phyloP scores from a whole-genome alignment of 1,140 invertebrate species.

The Sogatella furcifera region DNA sequence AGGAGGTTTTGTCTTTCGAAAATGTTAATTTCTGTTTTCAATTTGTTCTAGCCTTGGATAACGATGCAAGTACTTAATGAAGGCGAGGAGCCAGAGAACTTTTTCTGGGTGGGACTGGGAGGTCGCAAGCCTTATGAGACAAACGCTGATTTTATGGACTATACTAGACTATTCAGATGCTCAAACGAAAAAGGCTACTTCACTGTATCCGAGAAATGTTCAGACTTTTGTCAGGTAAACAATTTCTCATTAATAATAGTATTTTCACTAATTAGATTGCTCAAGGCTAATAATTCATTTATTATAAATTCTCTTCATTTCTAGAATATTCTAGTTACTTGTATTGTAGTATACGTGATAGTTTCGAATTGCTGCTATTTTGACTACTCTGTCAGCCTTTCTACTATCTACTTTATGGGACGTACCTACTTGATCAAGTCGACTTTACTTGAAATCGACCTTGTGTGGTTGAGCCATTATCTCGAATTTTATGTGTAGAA shows the following conservation, averaged over 20 bases:
- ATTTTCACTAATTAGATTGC: too few species aligned
- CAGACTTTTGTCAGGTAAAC: conserved; percentile 95
- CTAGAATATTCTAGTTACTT: too few species aligned
- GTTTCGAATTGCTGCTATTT: too few species aligned
- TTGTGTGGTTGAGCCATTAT: too few species aligned
- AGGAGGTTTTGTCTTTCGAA: background rate
- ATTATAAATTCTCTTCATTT: too few species aligned
- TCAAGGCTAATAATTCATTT: too few species aligned
- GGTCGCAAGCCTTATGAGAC: conserved; percentile 87
- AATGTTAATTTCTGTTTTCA: conserved; percentile 5
- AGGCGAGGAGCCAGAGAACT: conserved; percentile 97
- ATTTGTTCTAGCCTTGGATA: conserved; percentile 53
- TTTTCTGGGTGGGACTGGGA: conserved; percentile 95
- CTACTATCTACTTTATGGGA: too few species aligned
- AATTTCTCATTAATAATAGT: conserved; percentile 12
- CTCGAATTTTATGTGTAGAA: too few species aligned
- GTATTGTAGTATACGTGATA: too few species aligned
- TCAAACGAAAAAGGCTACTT: conserved; percentile 99
- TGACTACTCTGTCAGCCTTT: too few species aligned
- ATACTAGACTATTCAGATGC: conserved; percentile 91
- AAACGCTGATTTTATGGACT: conserved; percentile 88
- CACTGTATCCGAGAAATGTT: conserved; percentile 97
- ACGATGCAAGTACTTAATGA: conserved; percentile 82
- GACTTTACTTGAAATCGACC: too few species aligned
- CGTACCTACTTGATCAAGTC: too few species aligned